phyloP scores from a whole-genome alignment of 1,140 invertebrate species.

The Tachypleus tridentatus region DNA sequence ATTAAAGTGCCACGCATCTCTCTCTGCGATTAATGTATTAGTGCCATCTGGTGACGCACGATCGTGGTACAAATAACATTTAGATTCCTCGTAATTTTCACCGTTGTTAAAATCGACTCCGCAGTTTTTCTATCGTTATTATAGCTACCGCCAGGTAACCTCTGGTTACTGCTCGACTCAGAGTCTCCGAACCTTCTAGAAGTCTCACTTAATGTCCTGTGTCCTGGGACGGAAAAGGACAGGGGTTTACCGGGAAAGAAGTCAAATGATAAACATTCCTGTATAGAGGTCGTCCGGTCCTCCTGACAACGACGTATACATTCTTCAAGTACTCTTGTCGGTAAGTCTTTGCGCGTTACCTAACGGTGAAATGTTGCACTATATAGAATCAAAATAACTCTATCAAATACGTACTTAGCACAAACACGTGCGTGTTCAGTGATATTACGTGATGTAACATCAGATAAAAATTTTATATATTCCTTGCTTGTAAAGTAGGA shows the following conservation, averaged over 20 bases:
- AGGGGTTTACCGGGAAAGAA: conserved; percentile 70
- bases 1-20: conserved; percentile 70
- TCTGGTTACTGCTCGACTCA: too few relatives aligned
- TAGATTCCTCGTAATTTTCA: conserved; percentile 61
- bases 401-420: too few relatives aligned
- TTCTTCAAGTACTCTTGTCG: conserved; percentile 71
- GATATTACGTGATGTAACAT: too few relatives aligned
- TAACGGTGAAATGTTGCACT: conserved; percentile 27
- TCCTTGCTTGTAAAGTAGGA: too few relatives aligned
- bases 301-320: conserved; percentile 66
- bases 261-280: conserved; percentile 75
- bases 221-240: background rate
- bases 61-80: conserved; percentile 73
- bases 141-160: too few relatives aligned
- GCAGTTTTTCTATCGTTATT: too few relatives aligned
- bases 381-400: too few relatives aligned
- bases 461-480: too few relatives aligned
- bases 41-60: conserved; percentile 71
- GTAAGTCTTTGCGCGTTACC: conserved; percentile 62
- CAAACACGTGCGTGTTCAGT: too few relatives aligned
- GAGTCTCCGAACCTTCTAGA: too few relatives aligned
- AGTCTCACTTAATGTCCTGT: too few relatives aligned
- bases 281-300: conserved; percentile 57
- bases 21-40: conserved; percentile 69
- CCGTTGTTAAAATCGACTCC: too few relatives aligned